Conservation (phyloP, 2,888 invertebrate genomes). For the Caenorhabditis sp. region DNA sequence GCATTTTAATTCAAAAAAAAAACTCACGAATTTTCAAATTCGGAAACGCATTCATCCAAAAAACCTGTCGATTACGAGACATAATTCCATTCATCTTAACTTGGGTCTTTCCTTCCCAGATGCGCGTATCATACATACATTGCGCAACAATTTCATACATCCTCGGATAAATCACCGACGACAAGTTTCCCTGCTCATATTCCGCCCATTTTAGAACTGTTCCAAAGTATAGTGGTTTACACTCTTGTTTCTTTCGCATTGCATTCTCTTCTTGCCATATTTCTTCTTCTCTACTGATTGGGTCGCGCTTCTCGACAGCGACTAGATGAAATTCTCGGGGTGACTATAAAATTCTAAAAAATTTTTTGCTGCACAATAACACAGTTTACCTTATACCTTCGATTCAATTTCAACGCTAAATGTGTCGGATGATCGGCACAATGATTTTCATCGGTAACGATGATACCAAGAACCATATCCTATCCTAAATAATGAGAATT, state of each 20-base stretch:
- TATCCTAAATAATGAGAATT: not conserved
- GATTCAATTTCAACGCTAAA: not conserved
- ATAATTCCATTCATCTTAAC: not conserved
- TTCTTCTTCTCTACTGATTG: not conserved
- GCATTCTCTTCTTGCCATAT: no score
- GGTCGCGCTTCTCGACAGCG: not conserved
- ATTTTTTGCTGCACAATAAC: no score
- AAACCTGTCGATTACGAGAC: not conserved
- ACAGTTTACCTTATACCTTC: not conserved
- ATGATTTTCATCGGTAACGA: not conserved
- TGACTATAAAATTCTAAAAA: no score
- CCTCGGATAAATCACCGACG: not conserved
- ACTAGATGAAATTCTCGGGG: not conserved
- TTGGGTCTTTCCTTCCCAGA: not conserved
- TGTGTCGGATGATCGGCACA: not conserved
- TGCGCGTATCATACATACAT: not conserved
- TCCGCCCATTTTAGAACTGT: not conserved
- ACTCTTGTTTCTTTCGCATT: not conserved
- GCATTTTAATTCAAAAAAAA: no score
- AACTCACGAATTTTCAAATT: not conserved
- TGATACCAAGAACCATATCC: not conserved
- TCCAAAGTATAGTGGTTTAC: not conserved
- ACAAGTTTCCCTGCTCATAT: not conserved
- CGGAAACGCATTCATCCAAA: not conserved
- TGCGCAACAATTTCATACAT: not conserved